Evolutionary conservation across 2,888 invertebrate genomes (phyloP).

Genomic region (Acronicta psi): DNA sequence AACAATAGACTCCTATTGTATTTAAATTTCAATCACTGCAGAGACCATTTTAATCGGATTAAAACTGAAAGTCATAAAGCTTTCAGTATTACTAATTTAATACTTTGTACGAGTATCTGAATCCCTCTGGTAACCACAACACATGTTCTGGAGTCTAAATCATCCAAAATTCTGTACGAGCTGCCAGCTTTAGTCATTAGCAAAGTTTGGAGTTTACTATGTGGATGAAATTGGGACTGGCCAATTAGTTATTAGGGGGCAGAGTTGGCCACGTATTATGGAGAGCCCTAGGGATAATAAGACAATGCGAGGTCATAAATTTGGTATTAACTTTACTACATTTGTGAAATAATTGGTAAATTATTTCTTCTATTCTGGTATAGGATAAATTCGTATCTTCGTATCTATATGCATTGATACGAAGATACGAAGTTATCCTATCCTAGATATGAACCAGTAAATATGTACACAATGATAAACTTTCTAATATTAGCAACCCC

Average conservation of each 20-base stretch:
- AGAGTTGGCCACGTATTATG: slow-evolving; percentile 17
- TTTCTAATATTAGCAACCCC: no score
- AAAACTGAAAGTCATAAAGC: slow-evolving; percentile 12
- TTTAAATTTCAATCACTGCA: neutral
- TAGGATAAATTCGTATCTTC: no score
- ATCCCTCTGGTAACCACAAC: slow-evolving; percentile 37
- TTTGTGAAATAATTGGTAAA: no score
- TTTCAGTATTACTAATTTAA: slow-evolving; percentile 14
- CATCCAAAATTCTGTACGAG: slow-evolving; percentile 28
- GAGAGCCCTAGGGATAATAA: slow-evolving; percentile 11
- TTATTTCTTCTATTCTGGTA: no score
- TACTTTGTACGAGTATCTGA: slow-evolving; percentile 6
- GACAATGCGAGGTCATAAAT: slow-evolving; percentile 1
- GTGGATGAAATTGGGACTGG: slow-evolving; percentile 29
- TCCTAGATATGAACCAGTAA: no score
- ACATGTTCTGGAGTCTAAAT: slow-evolving; percentile 38
- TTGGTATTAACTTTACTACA: neutral
- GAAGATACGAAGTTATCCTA: no score
- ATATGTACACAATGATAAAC: no score
- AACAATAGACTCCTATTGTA: neutral
- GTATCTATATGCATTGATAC: no score
- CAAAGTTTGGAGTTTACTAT: slow-evolving; percentile 37
- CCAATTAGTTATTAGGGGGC: slow-evolving; percentile 42
- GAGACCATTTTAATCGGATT: slow-evolving; percentile 11
- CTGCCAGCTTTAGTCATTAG: slow-evolving; percentile 44